Base-by-base conservation (phyloP, 2,888 invertebrate species). In the Monopis laevigella region DNA sequence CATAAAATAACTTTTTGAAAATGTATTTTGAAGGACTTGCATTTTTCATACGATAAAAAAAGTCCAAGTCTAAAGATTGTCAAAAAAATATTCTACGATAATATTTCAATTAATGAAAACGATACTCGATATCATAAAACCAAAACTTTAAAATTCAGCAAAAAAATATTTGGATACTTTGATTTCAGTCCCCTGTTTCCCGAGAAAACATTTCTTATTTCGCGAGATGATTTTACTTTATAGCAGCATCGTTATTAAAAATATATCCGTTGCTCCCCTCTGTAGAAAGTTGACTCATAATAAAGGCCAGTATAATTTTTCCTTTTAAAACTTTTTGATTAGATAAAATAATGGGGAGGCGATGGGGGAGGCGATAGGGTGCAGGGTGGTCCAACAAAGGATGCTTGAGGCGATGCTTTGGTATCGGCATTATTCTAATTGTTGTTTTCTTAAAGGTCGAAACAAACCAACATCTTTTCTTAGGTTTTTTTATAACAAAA, bases 251-350 rank as follows among this genome's bases (percentile, higher is more conserved):
- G 72, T 80, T 80, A 78, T 78, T 78, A 78, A 80, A 73, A 80
- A 78, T 74, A 74, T 71, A 77, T 71, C 70, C 73, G 58, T 54
- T 52, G 62, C 60, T 67, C 73, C 77, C 78, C 75, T 67, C 62
- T 58, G 48, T 72, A 66, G 71, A 77, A 78, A 80, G 72, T 77
- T 77, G 77, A 74, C 74, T 80, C 74, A 77, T 78, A 78, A 78
- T 78, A 80, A 78, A 78, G 77, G 77, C 71, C 66, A 66, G 81
- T 64, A 80, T 80, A 81, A 81, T 81, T 81, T 82, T 82, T 81
- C 75, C 78, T 78, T 81, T 80, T 80, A 80, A 81, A 82, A 82
- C 77, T 81, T 82, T 81, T 81, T 82, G 81, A 82, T 82, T 82
- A 81, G 81, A 82, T 82, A 77, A 80, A 81, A 81, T 80, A 80